Conservation (phyloP, 2,113 vertebrate species). For the Nibea albiflora region DNA sequence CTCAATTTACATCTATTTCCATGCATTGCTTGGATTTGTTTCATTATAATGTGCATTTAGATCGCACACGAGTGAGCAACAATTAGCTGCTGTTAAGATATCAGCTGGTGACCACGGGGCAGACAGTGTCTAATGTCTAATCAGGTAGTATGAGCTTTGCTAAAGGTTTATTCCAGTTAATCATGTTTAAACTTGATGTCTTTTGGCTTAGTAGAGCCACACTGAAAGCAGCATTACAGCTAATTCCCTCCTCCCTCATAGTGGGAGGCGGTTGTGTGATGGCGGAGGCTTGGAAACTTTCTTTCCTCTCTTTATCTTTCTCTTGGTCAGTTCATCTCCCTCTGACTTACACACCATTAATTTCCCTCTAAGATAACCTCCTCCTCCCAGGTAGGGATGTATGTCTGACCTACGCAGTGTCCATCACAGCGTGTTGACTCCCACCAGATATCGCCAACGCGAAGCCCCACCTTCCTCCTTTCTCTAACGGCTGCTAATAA, state of each 20-base stretch:
- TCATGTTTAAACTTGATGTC: constrained; percentile 60
- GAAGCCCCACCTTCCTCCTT: constrained; percentile 8
- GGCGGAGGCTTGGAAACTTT: constrained; percentile 10
- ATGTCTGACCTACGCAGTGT: constrained; percentile 40
- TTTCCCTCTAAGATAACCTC: constrained; percentile 55
- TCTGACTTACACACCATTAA: constrained; percentile 28
- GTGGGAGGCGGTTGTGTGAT: constrained; percentile 12
- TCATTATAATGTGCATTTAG: constrained; percentile 7
- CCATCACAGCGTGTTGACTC: constrained; percentile 4
- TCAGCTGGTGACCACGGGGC: constrained; percentile 12
- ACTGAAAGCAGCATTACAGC: constrained; percentile 47
- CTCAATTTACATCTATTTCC: constrained; percentile 59
- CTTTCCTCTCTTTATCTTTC: constrained; percentile 1
- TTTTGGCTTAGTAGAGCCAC: constrained; percentile 49
- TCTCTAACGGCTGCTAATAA: not conserved
- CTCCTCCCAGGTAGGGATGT: constrained; percentile 41
- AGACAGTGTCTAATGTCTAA: constrained; percentile 35
- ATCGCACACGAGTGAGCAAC: constrained; percentile 15
- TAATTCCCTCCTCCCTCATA: constrained; percentile 58
- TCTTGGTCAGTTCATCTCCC: not conserved
- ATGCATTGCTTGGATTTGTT: constrained; percentile 13
- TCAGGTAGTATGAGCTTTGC: constrained; percentile 55
- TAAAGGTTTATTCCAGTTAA: constrained; percentile 62
- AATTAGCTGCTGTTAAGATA: constrained; percentile 32
- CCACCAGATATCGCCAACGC: not conserved